These are phyloP conservation scores for Caenorhabditis sp. DNA, from an alignment of 2,888 invertebrate species.

Conservation along the genomic window DNA sequence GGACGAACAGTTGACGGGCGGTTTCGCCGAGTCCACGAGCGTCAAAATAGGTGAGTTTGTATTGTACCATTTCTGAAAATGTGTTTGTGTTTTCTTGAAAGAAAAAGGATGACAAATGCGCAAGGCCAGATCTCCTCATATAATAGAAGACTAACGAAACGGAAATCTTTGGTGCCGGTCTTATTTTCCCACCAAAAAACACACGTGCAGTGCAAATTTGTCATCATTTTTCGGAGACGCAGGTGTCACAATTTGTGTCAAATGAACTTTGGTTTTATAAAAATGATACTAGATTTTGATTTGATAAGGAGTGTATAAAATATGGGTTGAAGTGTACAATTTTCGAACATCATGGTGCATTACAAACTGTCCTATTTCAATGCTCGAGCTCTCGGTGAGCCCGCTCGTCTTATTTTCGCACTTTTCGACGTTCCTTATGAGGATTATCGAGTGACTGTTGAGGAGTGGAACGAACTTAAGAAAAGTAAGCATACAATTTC, in stretches of 20 bases:
- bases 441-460: slow-evolving; percentile 19
- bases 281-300: neutral
- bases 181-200: neutral
- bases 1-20: slow-evolving; percentile 13
- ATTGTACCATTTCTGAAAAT: slow-evolving; percentile 27
- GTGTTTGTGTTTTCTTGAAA: neutral
- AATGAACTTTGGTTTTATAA: slow-evolving; percentile 27
- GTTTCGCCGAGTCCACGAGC: slow-evolving; percentile 34
- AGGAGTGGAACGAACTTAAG: slow-evolving; percentile 25
- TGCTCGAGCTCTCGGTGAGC: slow-evolving; percentile 50
- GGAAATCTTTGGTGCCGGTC: too few relatives aligned
- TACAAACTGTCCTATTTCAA: slow-evolving; percentile 58
- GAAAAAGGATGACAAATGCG: neutral
- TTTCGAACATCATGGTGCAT: slow-evolving; percentile 14
- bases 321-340: neutral
- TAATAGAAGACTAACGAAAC: too few relatives aligned
- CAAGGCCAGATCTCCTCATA: neutral
- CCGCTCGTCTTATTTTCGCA: slow-evolving; percentile 30
- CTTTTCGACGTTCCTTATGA: slow-evolving; percentile 25
- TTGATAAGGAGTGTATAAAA: slow-evolving; percentile 17
- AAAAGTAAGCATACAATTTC: neutral
- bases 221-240: slow-evolving; percentile 25
- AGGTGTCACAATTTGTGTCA: neutral
- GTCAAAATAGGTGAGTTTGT: slow-evolving; percentile 40
- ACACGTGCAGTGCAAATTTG: too few relatives aligned